Evolutionary conservation across 2,888 invertebrate genomes (phyloP), one percentile per base, ranked within the genome.

Genomic region (Pelosia muscerda): DNA sequence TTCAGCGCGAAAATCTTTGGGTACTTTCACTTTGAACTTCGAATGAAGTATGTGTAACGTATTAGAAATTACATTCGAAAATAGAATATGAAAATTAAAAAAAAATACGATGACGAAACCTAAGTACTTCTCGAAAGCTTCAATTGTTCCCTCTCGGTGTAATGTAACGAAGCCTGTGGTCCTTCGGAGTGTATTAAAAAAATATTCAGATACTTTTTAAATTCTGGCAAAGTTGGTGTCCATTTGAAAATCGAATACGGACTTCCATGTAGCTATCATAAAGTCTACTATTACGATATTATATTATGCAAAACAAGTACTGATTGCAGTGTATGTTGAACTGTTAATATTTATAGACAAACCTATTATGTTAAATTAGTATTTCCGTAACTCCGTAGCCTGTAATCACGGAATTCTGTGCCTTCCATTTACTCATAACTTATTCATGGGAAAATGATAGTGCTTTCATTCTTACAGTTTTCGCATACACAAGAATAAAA

Each of bases 401-500:
- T 54, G 54, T 25, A 60, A 65, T 65, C 60, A 65, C 2, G 26
- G 13, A 59, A 58, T 59, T 34, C 23, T 13, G 34, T 22, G 22
- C 23, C 59, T 54, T 13, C 38, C 15, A 34, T n/a, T 4, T 11
- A 28, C 6, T 63, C 28, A 57, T 67, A 34, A 53, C 23, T 23
- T 63, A 67, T 67, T 62, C 66, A 63, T 53, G n/a, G 26, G 23
- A 15, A 62, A 67, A 67, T 62, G 15, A 66, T 19, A 55, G 55
- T 34, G 34, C 55, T 19, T 38, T 38, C 19, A 4, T 25, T 10
- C 0, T 28, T 58, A 31, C 34, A 34, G 34, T 19, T 42, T 19
- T 10, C 53, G 31, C 49, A 8, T n/a, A 26, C 38, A 38, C 38
- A 38, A 15, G 15, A 38, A 38, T 3, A 34, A 34, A 34, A 34